Conservation (phyloP, 2,113 vertebrate species). For the Pyxicephalus adspersus region DNA sequence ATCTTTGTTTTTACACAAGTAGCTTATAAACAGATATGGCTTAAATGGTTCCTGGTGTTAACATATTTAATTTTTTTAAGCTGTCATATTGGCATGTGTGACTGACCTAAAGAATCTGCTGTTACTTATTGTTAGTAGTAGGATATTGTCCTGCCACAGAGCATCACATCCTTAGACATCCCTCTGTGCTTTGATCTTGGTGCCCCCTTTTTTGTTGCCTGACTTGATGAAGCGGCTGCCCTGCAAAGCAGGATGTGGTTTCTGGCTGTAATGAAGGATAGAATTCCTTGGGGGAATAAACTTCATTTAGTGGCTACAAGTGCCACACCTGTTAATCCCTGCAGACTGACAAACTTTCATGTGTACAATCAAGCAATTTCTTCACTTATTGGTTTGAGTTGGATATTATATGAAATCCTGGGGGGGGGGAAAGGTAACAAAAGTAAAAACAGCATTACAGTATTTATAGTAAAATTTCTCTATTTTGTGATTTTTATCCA, state of each 20-base stretch:
- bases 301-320: not conserved
- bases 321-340: not conserved
- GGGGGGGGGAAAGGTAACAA: no score
- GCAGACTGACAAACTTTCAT: no score
- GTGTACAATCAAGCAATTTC: not conserved
- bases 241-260: constrained; percentile 17
- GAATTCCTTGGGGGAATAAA: not conserved
- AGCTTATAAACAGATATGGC: no score
- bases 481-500: no score
- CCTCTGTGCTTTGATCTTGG: constrained; percentile 9
- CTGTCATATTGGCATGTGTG: not conserved
- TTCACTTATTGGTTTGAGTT: no score
- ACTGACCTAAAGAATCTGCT: not conserved
- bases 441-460: no score
- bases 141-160: not conserved
- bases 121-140: constrained; percentile 14
- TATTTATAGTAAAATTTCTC: no score
- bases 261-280: constrained; percentile 12
- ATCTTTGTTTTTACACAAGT: no score
- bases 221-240: not conserved
- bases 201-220: constrained; percentile 6
- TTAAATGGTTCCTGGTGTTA: no score
- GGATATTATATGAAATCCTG: no score
- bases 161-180: constrained; percentile 15
- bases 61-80: not conserved